Percentiles rank a stretch among this genome's conserved stretches.
phyloP scores from a whole-genome alignment of 2,797 vertebrate genomes.

The Alca torda region DNA sequence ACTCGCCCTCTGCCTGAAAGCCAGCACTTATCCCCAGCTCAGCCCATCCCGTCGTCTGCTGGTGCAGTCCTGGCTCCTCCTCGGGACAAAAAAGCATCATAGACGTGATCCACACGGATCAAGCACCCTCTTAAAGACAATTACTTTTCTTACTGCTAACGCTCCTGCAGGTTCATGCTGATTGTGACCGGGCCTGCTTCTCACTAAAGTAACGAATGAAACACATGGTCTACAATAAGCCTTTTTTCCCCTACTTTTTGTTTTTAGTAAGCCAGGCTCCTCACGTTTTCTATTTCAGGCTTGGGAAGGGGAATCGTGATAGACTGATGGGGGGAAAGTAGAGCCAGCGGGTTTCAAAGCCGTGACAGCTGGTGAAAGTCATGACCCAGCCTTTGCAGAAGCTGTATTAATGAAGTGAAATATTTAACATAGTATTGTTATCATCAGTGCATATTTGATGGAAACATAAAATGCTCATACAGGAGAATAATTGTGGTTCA shows the following conservation, averaged over 20 bases:
- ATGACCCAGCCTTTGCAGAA: background rate
- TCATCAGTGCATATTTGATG: conserved; percentile 25
- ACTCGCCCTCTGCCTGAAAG: background rate
- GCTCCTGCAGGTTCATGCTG: background rate
- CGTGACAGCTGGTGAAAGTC: background rate
- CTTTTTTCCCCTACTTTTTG: fast-evolving
- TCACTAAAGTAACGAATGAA: background rate
- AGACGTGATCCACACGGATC: fast-evolving
- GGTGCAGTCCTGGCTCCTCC: background rate
- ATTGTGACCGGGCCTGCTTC: background rate
- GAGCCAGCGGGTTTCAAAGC: background rate
- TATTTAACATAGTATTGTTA: conserved; percentile 47
- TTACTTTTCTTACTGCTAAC: background rate
- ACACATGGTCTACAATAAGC: background rate
- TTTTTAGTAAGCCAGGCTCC: background rate
- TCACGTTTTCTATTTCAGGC: background rate
- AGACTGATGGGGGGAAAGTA: background rate
- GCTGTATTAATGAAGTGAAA: conserved; percentile 21
- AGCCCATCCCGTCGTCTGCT: background rate
- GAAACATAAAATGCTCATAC: conserved; percentile 17
- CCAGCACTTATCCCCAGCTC: background rate
- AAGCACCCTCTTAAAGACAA: background rate
- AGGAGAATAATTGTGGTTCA: conserved; percentile 40
- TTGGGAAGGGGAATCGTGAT: background rate
- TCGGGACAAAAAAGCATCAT: background rate